Percentiles rank a stretch among this genome's conserved stretches.
Evolutionary conservation across 2,888 invertebrate genomes (phyloP).

Genomic region (Notocelia uddmanniana): DNA sequence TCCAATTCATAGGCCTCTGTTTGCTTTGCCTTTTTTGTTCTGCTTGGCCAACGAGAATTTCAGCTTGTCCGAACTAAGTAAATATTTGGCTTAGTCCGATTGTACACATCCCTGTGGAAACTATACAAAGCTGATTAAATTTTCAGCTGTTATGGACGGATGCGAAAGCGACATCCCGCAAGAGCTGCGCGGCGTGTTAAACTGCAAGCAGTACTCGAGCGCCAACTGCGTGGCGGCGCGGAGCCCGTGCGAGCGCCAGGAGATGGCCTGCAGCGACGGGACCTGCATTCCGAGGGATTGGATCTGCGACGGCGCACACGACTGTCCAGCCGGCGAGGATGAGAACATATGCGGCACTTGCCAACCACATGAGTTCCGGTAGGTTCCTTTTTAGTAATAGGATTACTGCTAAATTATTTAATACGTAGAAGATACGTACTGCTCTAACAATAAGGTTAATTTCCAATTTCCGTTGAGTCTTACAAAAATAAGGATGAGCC

Average conservation of each 20-base stretch:
- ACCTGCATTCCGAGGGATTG: conserved; percentile 87
- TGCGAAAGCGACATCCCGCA: conserved; percentile 87
- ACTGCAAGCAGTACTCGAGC: conserved; percentile 87
- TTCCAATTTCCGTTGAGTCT: not conserved
- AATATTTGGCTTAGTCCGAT: no score
- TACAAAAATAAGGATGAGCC: no score
- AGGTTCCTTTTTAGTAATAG: conserved; percentile 43
- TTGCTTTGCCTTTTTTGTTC: no score
- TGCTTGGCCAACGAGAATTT: no score
- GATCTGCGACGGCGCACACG: conserved; percentile 87
- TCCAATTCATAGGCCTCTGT: no score
- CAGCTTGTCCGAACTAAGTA: no score
- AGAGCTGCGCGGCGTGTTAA: conserved; percentile 84
- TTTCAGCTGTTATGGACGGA: conserved; percentile 86
- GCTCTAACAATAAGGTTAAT: no score
- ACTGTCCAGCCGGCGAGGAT: conserved; percentile 88
- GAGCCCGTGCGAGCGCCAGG: conserved; percentile 81
- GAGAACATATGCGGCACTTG: conserved; percentile 83
- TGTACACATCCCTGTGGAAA: no score
- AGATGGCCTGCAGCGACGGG: conserved; percentile 85
- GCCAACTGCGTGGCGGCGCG: conserved; percentile 84
- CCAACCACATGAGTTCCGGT: conserved; percentile 72
- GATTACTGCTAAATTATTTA: not conserved
- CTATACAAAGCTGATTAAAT: conserved; percentile 2
- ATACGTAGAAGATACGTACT: no score